Evolutionary conservation across 2,888 invertebrate genomes (phyloP).

Genomic region (Trimorus sp.): DNA sequence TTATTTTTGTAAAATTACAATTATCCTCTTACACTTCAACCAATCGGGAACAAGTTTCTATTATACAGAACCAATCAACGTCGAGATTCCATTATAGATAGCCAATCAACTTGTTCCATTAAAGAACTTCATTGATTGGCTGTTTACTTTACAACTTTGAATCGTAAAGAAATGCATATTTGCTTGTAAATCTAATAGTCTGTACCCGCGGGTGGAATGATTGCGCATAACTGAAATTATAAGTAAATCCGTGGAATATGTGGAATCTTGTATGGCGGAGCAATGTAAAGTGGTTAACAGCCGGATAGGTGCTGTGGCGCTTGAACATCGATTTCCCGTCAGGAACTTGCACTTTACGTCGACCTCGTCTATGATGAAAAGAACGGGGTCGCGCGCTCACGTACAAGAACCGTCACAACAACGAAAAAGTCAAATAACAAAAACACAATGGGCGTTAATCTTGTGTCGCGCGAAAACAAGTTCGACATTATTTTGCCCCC

Average conservation of each 20-base stretch:
- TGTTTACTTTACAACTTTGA: too few species aligned
- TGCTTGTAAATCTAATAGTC: background rate
- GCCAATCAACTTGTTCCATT: too few species aligned
- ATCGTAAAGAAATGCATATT: too few species aligned
- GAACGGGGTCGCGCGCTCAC: conserved; percentile 56
- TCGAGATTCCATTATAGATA: too few species aligned
- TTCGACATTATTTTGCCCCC: conserved; percentile 7
- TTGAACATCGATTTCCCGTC: conserved; percentile 75
- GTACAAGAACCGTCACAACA: conserved; percentile 43
- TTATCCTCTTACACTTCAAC: too few species aligned
- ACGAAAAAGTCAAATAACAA: conserved; percentile 35
- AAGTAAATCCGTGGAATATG: conserved; percentile 36
- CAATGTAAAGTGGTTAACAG: conserved; percentile 61
- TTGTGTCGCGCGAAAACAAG: conserved; percentile 16
- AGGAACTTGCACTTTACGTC: conserved; percentile 72
- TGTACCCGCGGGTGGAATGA: background rate
- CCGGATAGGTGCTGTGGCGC: conserved; percentile 70
- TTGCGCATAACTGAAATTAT: conserved; percentile 13
- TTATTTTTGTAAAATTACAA: too few species aligned
- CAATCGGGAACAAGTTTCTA: too few species aligned
- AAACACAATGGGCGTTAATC: conserved; percentile 19
- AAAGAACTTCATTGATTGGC: too few species aligned
- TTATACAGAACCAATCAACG: too few species aligned
- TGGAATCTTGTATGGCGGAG: conserved; percentile 46
- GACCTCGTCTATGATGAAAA: conserved; percentile 67